Evolutionary conservation across 2,797 vertebrate species (phyloP).

Genomic region (Spea hammondii): DNA sequence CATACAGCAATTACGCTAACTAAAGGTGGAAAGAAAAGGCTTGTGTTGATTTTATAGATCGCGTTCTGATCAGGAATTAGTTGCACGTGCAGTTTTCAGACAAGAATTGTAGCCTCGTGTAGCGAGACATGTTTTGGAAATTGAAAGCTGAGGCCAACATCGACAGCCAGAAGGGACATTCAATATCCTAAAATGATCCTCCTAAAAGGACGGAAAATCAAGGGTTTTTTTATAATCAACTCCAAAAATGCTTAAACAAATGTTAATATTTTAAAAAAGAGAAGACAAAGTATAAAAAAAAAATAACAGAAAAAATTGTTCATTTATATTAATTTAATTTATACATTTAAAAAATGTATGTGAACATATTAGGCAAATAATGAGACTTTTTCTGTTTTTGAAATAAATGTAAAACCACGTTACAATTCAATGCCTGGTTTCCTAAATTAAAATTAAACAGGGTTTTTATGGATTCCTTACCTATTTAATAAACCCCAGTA

Average conservation of each 20-base stretch:
- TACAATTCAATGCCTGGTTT: too few relatives aligned
- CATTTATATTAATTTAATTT: constrained; percentile 34
- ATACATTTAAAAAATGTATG: constrained; percentile 27
- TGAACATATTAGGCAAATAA: constrained; percentile 43
- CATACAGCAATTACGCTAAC: constrained; percentile 23
- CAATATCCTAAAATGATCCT: constrained; percentile 13
- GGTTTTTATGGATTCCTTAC: background rate
- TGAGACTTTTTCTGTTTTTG: constrained; percentile 18
- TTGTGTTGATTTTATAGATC: constrained; percentile 13
- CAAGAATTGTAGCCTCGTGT: constrained; percentile 11
- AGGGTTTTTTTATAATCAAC: constrained; percentile 40
- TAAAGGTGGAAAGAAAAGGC: background rate
- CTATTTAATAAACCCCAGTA: background rate
- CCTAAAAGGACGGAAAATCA: constrained; percentile 24
- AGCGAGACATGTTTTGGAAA: background rate
- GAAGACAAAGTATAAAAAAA: constrained; percentile 19
- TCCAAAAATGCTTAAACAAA: constrained; percentile 23
- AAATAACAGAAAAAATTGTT: background rate
- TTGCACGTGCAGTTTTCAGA: background rate
- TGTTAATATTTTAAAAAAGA: constrained; percentile 19
- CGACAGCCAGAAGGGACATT: constrained; percentile 20
- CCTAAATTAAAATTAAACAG: background rate
- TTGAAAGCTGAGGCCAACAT: background rate
- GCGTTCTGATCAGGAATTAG: background rate
- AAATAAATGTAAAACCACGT: constrained; percentile 6